A percentile compares a stretch with the other conserved stretches of the same genome.
phyloP scores from a whole-genome alignment of 1,140 invertebrate genomes.

The Acromyrmex charruanus region DNA sequence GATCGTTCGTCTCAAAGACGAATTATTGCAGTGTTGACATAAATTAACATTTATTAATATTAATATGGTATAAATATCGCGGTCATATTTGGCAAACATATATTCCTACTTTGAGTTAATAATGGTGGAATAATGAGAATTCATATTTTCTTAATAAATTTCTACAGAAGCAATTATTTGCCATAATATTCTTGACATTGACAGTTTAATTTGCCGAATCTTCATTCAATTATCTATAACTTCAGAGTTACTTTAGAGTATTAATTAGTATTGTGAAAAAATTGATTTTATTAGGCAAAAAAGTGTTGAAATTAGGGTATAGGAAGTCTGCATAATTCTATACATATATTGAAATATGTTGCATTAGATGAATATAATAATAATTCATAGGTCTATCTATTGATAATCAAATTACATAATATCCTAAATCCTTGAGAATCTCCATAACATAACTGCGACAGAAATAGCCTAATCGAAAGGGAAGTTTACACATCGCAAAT shows the following conservation, averaged over 20 bases:
- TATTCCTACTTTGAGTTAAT: neutral
- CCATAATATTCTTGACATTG: neutral
- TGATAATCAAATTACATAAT: slow-evolving; percentile 2
- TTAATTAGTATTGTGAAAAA: neutral
- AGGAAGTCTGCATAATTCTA: neutral
- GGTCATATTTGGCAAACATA: neutral
- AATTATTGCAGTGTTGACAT: neutral
- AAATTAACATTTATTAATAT: slow-evolving; percentile 10
- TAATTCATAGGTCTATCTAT: neutral
- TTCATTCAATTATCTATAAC: neutral
- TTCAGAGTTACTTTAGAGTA: neutral
- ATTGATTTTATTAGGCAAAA: neutral
- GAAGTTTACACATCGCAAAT: neutral
- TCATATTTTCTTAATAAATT: neutral
- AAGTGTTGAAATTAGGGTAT: too few relatives aligned
- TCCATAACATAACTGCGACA: neutral
- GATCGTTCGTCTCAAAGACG: neutral
- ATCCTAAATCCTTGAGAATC: slow-evolving; percentile 2
- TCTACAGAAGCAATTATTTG: neutral
- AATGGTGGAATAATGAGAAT: neutral
- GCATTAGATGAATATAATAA: neutral
- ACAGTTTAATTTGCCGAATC: neutral
- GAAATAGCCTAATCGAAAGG: slow-evolving; percentile 13
- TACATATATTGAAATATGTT: neutral
- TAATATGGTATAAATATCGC: neutral